phyloP scores from a whole-genome alignment of 2,113 vertebrate genomes.

The Tenrec ecaudatus region DNA sequence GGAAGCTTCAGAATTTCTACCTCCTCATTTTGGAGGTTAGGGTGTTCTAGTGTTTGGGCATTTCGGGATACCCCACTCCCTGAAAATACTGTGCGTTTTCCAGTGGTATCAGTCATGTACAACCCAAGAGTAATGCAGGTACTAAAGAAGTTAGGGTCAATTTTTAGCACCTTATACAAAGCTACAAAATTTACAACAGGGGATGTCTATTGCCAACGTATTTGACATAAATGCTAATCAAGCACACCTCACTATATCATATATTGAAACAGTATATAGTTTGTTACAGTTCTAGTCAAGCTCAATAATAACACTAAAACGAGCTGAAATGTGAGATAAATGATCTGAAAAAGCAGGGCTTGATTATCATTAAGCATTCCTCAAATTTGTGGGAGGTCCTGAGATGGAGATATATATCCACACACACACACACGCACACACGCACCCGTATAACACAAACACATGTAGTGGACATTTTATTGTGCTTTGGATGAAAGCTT shows the following conservation, averaged over 20 bases:
- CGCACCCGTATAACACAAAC: too few relatives aligned
- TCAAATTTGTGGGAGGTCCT: neutral
- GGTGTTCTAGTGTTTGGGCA: neutral
- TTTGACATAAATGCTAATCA: constrained; percentile 36
- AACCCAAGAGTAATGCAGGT: neutral
- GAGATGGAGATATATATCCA: too few relatives aligned
- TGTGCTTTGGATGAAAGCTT: too few relatives aligned
- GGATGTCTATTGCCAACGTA: constrained; percentile 27
- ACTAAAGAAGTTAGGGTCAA: constrained; percentile 7
- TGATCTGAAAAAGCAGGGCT: neutral
- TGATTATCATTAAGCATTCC: neutral
- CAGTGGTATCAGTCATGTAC: neutral
- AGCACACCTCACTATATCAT: constrained; percentile 29
- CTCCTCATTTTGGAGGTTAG: constrained; percentile 34
- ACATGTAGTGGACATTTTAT: too few relatives aligned
- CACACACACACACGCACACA: too few relatives aligned
- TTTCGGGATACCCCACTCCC: neutral
- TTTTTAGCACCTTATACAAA: constrained; percentile 48
- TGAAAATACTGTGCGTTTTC: constrained; percentile 48
- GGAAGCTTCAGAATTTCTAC: neutral
- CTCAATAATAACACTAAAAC: neutral
- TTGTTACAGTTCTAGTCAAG: too few relatives aligned
- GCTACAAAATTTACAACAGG: constrained; percentile 28
- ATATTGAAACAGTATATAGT: neutral
- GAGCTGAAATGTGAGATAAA: constrained; percentile 9